Conservation (phyloP, 2,888 invertebrate genomes). For the Polia nebulosa region DNA sequence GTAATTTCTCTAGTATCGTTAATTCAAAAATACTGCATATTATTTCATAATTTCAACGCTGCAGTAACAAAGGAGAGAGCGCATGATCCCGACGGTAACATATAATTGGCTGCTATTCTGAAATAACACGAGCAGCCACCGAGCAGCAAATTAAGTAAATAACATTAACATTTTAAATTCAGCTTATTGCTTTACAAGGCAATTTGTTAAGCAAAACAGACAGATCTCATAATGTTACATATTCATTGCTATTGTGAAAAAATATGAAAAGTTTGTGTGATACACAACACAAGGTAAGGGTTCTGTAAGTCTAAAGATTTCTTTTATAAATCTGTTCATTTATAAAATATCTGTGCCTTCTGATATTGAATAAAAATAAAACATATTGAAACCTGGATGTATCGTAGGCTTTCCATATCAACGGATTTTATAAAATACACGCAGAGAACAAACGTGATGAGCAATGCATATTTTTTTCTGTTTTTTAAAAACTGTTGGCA, state of each 20-base stretch:
- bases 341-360: no score
- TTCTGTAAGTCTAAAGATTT: conserved; percentile 1
- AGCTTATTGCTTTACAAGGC: conserved; percentile 21
- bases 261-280: not conserved
- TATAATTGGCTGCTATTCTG: conserved; percentile 27
- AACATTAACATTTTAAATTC: conserved; percentile 29
- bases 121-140: not conserved
- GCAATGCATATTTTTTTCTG: no score
- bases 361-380: no score
- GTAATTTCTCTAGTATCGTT: not conserved
- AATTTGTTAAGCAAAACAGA: conserved; percentile 45
- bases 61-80: conserved; percentile 13
- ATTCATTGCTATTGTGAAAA: conserved; percentile 31
- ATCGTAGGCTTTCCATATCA: no score
- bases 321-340: no score
- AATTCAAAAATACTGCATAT: not conserved
- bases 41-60: conserved; percentile 16
- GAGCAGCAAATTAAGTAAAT: conserved; percentile 15
- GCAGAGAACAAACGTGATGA: no score
- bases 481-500: no score
- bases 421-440: no score
- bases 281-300: no score
- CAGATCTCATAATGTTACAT: conserved; percentile 35
- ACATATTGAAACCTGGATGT: no score
- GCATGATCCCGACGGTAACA: conserved; percentile 23